Evolutionary conservation across 2,888 invertebrate genomes (phyloP), one percentile per base, ranked within the genome.

Genomic region (Pollenia amentaria): DNA sequence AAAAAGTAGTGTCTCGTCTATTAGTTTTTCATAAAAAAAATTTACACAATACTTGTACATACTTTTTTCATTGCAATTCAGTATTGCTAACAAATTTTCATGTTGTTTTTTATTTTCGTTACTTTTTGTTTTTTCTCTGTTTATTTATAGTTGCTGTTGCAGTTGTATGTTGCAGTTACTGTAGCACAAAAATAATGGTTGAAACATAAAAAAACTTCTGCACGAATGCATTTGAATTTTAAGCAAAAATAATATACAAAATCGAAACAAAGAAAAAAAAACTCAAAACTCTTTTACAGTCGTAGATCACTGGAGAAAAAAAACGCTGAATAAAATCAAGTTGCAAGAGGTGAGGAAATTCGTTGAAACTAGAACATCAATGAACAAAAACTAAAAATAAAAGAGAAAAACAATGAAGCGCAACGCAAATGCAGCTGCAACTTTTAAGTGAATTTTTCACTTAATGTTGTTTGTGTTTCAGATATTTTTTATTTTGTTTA

Each of bases 361-460:
- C 64, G 48, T 38, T 65, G 51, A 83, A 86, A 79, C 82, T 82
- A 82, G 75, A 83, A 83, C 67, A 79, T 69, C 62, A 70, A 57
- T 53, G n/a, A 60, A 67, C 3, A 51, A 46, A 57, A 77, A 55
- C 1, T 18, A 64, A 60, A 73, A 78, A 9, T 44, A 29, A 55
- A 10, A 21, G 29, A 18, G 55, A 38, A 38, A 73, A 62, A 82
- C 75, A 81, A 75, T 81, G 65, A 73, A 82, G 67, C 53, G 51
- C 48, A 83, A 70, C 40, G 64, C 79, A 83, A 87, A 73, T 84
- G 87, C 87, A 87, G 87, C 87, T 87, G 87, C 87, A 87, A 84
- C 53, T 84, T 87, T 84, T 51, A 84, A 87, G 73, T 73, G 72
- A 84, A 64, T 77, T 72, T 76, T 81, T 81, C 38, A 53, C 82